Evolutionary conservation across 2,888 invertebrate genomes (phyloP).

Genomic region (Heteromurus nitidus): DNA sequence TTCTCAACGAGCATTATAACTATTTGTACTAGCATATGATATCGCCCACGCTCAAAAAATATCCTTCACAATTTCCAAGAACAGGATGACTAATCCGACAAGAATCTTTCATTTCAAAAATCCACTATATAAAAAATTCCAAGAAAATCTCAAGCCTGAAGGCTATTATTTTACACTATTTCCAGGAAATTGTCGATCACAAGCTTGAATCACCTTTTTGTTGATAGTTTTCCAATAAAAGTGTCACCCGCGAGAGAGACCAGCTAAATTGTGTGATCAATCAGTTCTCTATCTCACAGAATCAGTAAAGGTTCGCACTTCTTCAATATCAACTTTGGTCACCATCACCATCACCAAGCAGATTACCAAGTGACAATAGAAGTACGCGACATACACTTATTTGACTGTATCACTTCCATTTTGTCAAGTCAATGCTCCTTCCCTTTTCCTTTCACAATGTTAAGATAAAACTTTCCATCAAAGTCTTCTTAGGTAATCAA

Average conservation of each 20-base stretch:
- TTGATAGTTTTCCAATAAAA: background rate
- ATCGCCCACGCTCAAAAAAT: no score
- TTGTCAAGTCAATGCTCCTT: no score
- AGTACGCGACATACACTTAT: no score
- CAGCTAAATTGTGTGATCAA: background rate
- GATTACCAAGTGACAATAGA: no score
- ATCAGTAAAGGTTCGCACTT: no score
- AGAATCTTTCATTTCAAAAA: background rate
- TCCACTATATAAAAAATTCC: background rate
- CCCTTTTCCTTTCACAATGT: background rate
- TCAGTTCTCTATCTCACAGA: background rate
- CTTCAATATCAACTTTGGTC: no score
- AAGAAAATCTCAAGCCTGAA: background rate
- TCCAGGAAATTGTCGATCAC: background rate
- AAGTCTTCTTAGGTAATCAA: slow-evolving; percentile 10
- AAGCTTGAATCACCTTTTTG: background rate
- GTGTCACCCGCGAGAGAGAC: background rate
- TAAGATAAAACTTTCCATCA: background rate
- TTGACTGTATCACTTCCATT: no score
- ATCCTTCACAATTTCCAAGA: background rate
- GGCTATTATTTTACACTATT: background rate
- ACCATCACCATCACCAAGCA: no score
- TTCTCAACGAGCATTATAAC: background rate
- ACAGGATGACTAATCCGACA: background rate
- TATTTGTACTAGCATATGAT: no score